A percentile compares a stretch with the other conserved stretches of the same genome.
These are phyloP conservation scores for Goniozus legneri DNA, from an alignment of 1,140 invertebrate genomes.

Conservation along the genomic window DNA sequence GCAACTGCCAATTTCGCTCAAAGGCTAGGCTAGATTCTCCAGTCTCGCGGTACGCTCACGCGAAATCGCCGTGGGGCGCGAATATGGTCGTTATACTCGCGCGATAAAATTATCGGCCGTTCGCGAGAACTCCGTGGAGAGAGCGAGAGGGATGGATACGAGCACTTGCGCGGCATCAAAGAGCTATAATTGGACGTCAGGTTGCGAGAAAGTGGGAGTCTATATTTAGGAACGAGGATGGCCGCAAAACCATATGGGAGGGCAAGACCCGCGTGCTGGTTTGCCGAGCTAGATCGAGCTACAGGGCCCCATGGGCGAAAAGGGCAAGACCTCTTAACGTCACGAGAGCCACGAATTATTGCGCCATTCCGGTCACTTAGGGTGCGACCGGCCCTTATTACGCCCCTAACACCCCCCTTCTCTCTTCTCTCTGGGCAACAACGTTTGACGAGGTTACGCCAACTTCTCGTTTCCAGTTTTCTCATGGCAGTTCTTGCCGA, in stretches of 20 bases:
- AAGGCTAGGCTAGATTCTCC: constrained; percentile 14
- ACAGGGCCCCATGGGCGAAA: constrained; percentile 29
- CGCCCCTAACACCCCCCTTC: constrained; percentile 24
- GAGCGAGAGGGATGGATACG: constrained; percentile 16
- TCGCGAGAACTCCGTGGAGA: neutral
- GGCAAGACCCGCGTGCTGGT: constrained; percentile 21
- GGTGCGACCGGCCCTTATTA: constrained; percentile 48
- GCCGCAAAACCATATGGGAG: constrained; percentile 37
- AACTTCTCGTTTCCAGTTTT: neutral
- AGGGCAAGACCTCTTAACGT: constrained; percentile 50
- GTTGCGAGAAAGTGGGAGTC: constrained; percentile 30
- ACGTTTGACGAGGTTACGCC: neutral
- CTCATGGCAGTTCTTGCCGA: neutral
- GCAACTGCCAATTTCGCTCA: constrained; percentile 18
- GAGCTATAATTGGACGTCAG: constrained; percentile 49
- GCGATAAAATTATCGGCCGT: constrained; percentile 39
- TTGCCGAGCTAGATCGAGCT: constrained; percentile 11
- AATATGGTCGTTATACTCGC: constrained; percentile 15
- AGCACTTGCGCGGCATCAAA: constrained; percentile 44
- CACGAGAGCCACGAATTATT: constrained; percentile 51
- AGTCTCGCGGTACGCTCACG: constrained; percentile 9
- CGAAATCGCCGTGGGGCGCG: neutral
- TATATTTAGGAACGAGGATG: constrained; percentile 49
- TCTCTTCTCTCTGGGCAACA: neutral
- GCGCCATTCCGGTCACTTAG: constrained; percentile 52